Conservation (phyloP, 1,140 invertebrate species). For the Sesamia nonagrioides region DNA sequence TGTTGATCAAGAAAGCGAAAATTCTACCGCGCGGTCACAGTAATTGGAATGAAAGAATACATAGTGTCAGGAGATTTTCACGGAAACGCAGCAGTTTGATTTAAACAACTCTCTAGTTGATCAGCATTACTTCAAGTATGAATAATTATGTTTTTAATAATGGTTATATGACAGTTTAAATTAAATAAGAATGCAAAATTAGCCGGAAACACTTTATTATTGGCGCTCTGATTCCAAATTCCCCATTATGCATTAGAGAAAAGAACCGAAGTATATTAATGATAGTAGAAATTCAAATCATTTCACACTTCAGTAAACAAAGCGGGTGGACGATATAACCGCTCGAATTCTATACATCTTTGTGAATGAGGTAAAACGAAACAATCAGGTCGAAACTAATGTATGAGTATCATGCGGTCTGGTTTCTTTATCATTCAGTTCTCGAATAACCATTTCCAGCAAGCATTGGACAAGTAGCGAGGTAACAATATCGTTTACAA, state of each 20-base stretch:
- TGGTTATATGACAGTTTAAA: not conserved
- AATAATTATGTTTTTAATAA: too few relatives aligned
- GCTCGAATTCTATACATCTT: constrained; percentile 45
- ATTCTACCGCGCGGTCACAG: constrained; percentile 32
- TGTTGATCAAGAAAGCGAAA: constrained; percentile 56
- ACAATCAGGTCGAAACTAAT: constrained; percentile 50
- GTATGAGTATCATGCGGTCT: constrained; percentile 38
- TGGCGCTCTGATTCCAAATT: not conserved
- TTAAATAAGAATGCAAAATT: not conserved
- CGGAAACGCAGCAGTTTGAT: not conserved
- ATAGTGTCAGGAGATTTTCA: not conserved
- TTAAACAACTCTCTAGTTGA: not conserved
- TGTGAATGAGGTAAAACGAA: constrained; percentile 49
- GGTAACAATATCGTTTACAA: constrained; percentile 50
- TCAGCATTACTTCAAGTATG: not conserved
- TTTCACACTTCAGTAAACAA: constrained; percentile 37
- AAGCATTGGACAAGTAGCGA: constrained; percentile 29
- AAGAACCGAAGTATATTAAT: not conserved
- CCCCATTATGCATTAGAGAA: constrained; percentile 8
- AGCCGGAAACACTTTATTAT: not conserved
- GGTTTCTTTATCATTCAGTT: constrained; percentile 44
- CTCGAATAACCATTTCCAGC: constrained; percentile 48
- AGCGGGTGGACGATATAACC: constrained; percentile 36
- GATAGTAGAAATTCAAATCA: constrained; percentile 10
- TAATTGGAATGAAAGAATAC: constrained; percentile 20